phyloP scores from a whole-genome alignment of 2,113 vertebrate species.

The Oncorhynchus tshawytscha region DNA sequence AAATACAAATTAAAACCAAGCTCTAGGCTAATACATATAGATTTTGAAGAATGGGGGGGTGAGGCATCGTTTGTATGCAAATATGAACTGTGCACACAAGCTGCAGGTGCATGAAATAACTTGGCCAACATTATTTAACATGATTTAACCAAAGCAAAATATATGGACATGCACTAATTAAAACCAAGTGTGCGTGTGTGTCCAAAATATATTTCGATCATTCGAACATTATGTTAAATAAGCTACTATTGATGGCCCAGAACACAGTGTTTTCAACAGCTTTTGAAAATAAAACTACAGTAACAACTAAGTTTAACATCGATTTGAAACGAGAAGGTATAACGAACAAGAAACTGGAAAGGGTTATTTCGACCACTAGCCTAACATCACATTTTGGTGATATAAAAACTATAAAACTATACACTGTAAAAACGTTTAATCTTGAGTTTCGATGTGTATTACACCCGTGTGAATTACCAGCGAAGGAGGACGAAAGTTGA shows the following conservation, averaged over 20 bases:
- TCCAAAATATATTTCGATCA: neutral
- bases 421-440: neutral
- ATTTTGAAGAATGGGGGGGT: conserved; percentile 24
- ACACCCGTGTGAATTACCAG: conserved; percentile 61
- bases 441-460: neutral
- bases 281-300: no score
- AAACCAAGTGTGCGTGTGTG: neutral
- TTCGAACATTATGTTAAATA: no score
- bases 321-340: no score
- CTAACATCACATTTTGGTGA: no score
- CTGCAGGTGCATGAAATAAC: neutral
- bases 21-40: conserved; percentile 53
- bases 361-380: no score
- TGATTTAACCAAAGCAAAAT: neutral
- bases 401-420: neutral
- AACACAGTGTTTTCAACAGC: no score
- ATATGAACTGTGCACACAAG: conserved; percentile 7
- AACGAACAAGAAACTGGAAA: no score
- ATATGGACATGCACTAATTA: conserved; percentile 15
- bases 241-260: no score
- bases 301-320: no score
- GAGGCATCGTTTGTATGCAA: conserved; percentile 30
- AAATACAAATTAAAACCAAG: conserved; percentile 64
- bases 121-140: neutral
- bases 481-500: conserved; percentile 65